phyloP scores from a whole-genome alignment of 2,113 vertebrate species.

The Ibidorhyncha struthersii region DNA sequence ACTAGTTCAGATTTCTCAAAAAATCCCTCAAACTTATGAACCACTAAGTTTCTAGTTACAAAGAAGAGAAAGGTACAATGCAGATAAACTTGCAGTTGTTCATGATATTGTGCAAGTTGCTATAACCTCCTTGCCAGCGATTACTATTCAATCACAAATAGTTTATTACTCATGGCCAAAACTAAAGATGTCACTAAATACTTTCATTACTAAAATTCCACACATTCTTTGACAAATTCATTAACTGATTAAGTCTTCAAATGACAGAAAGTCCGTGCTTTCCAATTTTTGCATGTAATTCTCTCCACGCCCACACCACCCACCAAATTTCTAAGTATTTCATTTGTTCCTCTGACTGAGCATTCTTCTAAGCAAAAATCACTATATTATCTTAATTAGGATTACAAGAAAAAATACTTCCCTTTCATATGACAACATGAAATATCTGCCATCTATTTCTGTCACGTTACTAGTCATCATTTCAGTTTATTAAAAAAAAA shows the following conservation, averaged over 20 bases:
- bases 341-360: not conserved
- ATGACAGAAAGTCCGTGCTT: not conserved
- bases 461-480: not conserved
- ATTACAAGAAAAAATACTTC: not conserved
- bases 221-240: constrained; percentile 33
- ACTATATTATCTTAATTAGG: not conserved
- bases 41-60: not conserved
- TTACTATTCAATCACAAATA: constrained; percentile 8
- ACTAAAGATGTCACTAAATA: constrained; percentile 24
- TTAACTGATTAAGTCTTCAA: not conserved
- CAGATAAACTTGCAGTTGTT: not conserved
- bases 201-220: constrained; percentile 54
- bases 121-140: not conserved
- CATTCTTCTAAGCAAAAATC: constrained; percentile 41
- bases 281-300: constrained; percentile 27
- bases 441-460: constrained; percentile 14
- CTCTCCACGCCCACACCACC: not conserved
- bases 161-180: constrained; percentile 4
- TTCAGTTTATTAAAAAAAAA: not conserved
- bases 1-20: not conserved
- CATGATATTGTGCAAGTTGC: not conserved
- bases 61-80: not conserved
- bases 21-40: not conserved
- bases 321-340: not conserved
- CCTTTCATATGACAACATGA: not conserved